Percentiles rank a stretch among this genome's conserved stretches.
Evolutionary conservation across 2,797 vertebrate species (phyloP).

Genomic region (Oceanodroma leucorhoa): DNA sequence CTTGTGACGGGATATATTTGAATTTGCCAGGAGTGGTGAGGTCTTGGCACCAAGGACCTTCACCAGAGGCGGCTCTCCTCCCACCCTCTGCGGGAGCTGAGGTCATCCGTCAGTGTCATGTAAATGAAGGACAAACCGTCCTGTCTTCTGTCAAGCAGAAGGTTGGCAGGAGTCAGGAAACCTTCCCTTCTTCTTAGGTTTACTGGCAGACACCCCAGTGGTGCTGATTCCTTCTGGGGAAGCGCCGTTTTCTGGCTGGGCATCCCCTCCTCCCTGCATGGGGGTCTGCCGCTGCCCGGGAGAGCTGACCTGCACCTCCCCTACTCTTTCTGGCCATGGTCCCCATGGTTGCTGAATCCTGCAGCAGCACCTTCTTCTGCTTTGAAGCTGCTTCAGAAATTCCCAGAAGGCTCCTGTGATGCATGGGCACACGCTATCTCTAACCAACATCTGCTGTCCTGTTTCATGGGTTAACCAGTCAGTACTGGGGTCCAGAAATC

Average conservation of each 20-base stretch:
- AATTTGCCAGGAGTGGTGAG: background rate
- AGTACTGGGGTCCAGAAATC: background rate
- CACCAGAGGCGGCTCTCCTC: fast-evolving
- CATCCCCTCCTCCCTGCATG: background rate
- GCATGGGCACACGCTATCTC: background rate
- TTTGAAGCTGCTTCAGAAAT: background rate
- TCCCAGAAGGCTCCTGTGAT: background rate
- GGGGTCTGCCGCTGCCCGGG: background rate
- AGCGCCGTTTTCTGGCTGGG: background rate
- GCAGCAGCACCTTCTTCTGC: background rate
- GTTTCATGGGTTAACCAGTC: background rate
- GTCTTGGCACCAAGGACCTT: background rate
- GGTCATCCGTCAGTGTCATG: background rate
- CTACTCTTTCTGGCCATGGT: background rate
- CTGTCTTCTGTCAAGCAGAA: background rate
- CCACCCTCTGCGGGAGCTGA: background rate
- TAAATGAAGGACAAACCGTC: background rate
- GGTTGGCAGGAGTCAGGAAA: background rate
- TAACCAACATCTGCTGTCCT: background rate
- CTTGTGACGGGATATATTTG: fast-evolving
- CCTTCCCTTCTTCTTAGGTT: background rate
- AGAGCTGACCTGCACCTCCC: background rate
- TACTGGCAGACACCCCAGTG: background rate
- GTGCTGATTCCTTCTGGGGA: background rate
- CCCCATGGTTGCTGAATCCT: fast-evolving